Percentiles rank a stretch among this genome's conserved stretches.
phyloP scores from a whole-genome alignment of 2,888 invertebrate genomes.

The Augochlorella aurata region DNA sequence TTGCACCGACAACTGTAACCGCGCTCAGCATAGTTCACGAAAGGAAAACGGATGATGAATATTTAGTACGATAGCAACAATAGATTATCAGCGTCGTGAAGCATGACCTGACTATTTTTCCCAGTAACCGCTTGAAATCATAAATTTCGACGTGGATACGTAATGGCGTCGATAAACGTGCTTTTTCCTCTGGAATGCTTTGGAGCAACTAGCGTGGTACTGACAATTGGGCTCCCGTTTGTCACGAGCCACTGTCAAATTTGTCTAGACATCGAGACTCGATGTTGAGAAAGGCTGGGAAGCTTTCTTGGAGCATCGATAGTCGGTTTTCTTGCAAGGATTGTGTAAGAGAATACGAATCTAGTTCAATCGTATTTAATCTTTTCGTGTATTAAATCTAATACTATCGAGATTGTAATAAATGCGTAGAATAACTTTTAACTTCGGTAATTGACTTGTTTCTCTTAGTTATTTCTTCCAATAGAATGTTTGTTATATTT shows the following conservation, averaged over 20 bases:
- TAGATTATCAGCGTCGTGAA: conserved; percentile 50
- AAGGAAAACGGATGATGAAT: conserved; percentile 47
- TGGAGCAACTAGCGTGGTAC: conserved; percentile 14
- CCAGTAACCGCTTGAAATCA: conserved; percentile 31
- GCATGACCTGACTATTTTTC: conserved; percentile 35
- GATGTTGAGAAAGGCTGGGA: no score
- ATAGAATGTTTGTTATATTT: background rate
- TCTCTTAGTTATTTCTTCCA: no score
- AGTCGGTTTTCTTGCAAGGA: no score
- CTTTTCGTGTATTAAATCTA: background rate
- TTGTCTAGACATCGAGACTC: no score
- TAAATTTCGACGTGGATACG: conserved; percentile 46
- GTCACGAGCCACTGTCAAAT: background rate
- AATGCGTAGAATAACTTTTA: background rate
- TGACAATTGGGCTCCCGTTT: conserved; percentile 26
- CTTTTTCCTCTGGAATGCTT: conserved; percentile 36
- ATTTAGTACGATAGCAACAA: conserved; percentile 50
- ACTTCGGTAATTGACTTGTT: no score
- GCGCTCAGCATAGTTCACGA: background rate
- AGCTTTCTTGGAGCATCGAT: no score
- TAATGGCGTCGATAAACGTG: conserved; percentile 42
- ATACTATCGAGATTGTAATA: background rate
- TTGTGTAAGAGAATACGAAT: no score
- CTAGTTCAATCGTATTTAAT: background rate
- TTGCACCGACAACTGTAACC: background rate